phyloP scores from a whole-genome alignment of 2,888 invertebrate genomes.

The Lordiphosa fenestrarum region DNA sequence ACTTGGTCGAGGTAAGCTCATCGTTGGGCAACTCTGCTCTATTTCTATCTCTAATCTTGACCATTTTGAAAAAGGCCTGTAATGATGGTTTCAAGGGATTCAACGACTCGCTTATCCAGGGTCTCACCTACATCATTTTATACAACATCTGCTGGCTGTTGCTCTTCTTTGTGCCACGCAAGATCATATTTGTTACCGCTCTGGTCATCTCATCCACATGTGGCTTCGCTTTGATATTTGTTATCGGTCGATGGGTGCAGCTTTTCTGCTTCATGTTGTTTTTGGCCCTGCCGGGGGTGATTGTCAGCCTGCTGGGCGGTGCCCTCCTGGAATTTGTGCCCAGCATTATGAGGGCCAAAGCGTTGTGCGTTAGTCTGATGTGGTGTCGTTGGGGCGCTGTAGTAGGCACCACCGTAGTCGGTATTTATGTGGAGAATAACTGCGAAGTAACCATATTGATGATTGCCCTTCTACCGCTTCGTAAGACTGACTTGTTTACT shows the following conservation, averaged over 20 bases:
- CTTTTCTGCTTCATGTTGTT: slow-evolving; percentile 39
- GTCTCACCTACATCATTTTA: slow-evolving; percentile 31
- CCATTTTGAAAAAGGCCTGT: slow-evolving; percentile 36
- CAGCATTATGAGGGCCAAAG: slow-evolving; percentile 51
- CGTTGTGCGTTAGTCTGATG: slow-evolving; percentile 56
- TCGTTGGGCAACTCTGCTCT: background rate
- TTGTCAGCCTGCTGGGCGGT: slow-evolving; percentile 49
- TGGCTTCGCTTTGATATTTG: slow-evolving; percentile 40
- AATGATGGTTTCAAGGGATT: slow-evolving; percentile 43
- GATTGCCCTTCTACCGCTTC: slow-evolving; percentile 41
- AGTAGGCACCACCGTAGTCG: slow-evolving; percentile 41
- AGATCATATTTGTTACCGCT: slow-evolving; percentile 38
- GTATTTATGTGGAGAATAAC: slow-evolving; percentile 29
- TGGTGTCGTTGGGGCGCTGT: slow-evolving; percentile 54
- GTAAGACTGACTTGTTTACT: slow-evolving; percentile 25
- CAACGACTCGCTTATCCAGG: slow-evolving; percentile 51
- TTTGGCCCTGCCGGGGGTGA: slow-evolving; percentile 45
- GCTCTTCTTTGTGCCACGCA: slow-evolving; percentile 41
- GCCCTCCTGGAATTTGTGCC: slow-evolving; percentile 55
- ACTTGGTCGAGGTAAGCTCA: slow-evolving; percentile 36
- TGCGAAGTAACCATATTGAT: slow-evolving; percentile 42
- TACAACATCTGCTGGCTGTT: slow-evolving; percentile 45
- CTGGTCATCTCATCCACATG: slow-evolving; percentile 35
- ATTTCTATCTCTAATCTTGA: too few species aligned
- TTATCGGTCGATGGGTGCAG: slow-evolving; percentile 16